phyloP scores from a whole-genome alignment of 2,113 vertebrate species.

The Amphiprion ocellaris region DNA sequence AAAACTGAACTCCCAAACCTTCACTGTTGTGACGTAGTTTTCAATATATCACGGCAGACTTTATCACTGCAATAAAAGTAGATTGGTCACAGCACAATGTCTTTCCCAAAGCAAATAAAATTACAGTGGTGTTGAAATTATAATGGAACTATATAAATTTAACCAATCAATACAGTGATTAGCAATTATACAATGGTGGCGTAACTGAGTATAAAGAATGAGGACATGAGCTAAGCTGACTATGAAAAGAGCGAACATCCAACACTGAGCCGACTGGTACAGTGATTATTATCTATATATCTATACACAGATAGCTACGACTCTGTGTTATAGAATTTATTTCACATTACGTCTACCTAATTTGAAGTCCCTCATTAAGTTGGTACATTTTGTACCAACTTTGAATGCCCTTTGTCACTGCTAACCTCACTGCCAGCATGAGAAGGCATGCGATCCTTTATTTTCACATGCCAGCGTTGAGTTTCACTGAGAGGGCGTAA shows the following conservation, averaged over 20 bases:
- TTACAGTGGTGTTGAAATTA: conserved; percentile 56
- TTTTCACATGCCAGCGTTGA: neutral
- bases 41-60: conserved; percentile 67
- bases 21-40: conserved; percentile 64
- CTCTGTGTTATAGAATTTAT: neutral
- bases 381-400: neutral
- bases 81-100: conserved; percentile 66
- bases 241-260: conserved; percentile 6
- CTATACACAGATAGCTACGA: neutral
- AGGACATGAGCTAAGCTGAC: conserved; percentile 36
- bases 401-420: neutral
- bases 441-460: neutral
- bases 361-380: too few species aligned
- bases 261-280: conserved; percentile 3
- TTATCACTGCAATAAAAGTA: conserved; percentile 72
- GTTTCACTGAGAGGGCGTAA: neutral
- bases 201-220: conserved; percentile 63
- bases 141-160: conserved; percentile 68
- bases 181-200: conserved; percentile 65
- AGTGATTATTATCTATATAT: neutral
- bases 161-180: conserved; percentile 78
- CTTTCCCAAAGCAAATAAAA: conserved; percentile 72
- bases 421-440: neutral
- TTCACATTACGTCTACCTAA: neutral
- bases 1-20: conserved; percentile 63